These are phyloP conservation scores for Aelia acuminata DNA, from an alignment of 2,888 invertebrate genomes.

Conservation along the genomic window DNA sequence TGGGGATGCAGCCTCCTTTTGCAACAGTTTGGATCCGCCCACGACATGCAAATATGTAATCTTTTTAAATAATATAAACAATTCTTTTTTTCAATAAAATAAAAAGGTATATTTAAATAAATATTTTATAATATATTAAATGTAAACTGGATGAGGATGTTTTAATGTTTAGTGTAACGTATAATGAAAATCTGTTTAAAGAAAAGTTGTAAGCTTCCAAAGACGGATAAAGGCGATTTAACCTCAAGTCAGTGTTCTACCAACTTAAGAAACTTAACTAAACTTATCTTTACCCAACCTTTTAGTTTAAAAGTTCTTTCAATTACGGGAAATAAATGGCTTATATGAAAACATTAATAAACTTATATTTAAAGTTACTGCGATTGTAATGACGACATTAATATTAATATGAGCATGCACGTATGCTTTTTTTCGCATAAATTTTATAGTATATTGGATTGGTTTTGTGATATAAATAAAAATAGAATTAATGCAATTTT, in stretches of 20 bases:
- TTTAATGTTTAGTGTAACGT: background rate
- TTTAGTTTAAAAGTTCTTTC: background rate
- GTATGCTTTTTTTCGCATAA: too few relatives aligned
- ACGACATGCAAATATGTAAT: too few relatives aligned
- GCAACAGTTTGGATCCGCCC: too few relatives aligned
- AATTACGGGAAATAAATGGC: background rate
- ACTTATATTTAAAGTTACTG: background rate
- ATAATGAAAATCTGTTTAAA: conserved; percentile 19
- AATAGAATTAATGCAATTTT: too few relatives aligned
- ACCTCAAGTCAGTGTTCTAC: conserved; percentile 13
- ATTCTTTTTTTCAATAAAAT: too few relatives aligned
- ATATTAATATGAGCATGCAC: too few relatives aligned
- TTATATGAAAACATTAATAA: background rate
- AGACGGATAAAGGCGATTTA: conserved; percentile 4
- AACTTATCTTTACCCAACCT: background rate
- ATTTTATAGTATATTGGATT: too few relatives aligned
- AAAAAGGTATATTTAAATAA: background rate
- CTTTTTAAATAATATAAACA: too few relatives aligned
- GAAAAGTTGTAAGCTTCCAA: background rate
- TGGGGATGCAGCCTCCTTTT: too few relatives aligned
- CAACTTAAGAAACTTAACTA: background rate
- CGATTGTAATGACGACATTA: background rate
- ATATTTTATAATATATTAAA: background rate
- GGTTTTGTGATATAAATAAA: too few relatives aligned
- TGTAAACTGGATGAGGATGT: background rate